Conservation (phyloP, 2,888 invertebrate genomes). For the Cataglyphis altisquamis region DNA sequence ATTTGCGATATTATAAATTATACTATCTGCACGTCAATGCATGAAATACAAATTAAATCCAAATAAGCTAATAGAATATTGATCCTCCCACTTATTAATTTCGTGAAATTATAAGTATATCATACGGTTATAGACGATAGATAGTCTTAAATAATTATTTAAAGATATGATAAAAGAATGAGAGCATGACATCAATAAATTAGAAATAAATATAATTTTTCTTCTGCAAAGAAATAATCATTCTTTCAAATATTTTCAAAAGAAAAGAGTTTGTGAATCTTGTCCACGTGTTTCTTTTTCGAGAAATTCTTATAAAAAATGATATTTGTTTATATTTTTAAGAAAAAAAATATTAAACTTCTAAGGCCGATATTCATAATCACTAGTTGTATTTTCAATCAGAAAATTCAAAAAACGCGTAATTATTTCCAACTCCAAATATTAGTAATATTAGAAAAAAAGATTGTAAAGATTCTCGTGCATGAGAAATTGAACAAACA, state of each 20-base stretch:
- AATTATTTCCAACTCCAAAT: background rate
- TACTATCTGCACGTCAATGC: background rate
- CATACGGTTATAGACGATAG: too few relatives aligned
- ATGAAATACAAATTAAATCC: background rate
- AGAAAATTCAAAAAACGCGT: background rate
- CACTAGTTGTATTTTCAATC: background rate
- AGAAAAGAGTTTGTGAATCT: background rate
- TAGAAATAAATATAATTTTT: background rate
- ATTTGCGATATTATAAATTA: constrained; percentile 12
- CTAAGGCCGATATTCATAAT: background rate
- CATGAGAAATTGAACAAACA: background rate
- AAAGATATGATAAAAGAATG: background rate
- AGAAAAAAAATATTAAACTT: background rate
- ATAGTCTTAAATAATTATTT: background rate
- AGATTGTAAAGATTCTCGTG: background rate
- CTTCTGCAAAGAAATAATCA: background rate
- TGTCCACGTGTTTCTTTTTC: background rate
- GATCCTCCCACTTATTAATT: background rate
- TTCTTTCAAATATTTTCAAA: background rate
- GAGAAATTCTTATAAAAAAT: background rate
- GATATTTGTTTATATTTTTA: background rate
- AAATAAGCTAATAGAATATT: constrained; percentile 17
- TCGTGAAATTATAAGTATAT: background rate
- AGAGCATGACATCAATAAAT: background rate
- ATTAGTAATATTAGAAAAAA: background rate